phyloP scores from a whole-genome alignment of 2,888 invertebrate genomes.

The Apamea monoglypha region DNA sequence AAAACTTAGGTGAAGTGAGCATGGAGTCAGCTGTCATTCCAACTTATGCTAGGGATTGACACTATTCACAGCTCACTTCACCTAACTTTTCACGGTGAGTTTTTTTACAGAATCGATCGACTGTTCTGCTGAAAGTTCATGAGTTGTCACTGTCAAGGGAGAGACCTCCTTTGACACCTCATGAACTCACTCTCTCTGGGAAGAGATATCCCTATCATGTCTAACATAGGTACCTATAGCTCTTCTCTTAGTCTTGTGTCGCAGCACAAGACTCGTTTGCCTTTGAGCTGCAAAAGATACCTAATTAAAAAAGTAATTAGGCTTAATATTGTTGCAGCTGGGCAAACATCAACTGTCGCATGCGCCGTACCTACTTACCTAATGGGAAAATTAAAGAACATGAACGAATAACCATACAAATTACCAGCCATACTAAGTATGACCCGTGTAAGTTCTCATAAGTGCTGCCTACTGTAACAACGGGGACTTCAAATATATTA shows the following conservation, averaged over 20 bases:
- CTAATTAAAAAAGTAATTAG: conserved; percentile 19
- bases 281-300: conserved; percentile 15
- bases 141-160: background rate
- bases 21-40: no score
- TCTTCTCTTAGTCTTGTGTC: background rate
- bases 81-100: no score
- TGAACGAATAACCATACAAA: background rate
- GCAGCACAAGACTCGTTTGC: background rate
- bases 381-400: background rate
- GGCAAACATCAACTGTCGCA: background rate
- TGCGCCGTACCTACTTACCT: background rate
- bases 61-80: no score
- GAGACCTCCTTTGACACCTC: background rate
- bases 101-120: no score
- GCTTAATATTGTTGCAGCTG: conserved; percentile 5
- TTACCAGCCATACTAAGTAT: background rate
- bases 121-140: background rate
- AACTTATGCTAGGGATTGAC: no score
- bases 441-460: conserved; percentile 40
- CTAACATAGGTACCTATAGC: background rate
- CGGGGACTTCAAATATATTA: conserved; percentile 47
- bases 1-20: no score
- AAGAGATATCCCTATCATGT: background rate
- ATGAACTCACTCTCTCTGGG: background rate
- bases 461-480: conserved; percentile 35